Evolutionary conservation across 2,797 vertebrate species (phyloP).

Genomic region (Euphonia xanthogaster): DNA sequence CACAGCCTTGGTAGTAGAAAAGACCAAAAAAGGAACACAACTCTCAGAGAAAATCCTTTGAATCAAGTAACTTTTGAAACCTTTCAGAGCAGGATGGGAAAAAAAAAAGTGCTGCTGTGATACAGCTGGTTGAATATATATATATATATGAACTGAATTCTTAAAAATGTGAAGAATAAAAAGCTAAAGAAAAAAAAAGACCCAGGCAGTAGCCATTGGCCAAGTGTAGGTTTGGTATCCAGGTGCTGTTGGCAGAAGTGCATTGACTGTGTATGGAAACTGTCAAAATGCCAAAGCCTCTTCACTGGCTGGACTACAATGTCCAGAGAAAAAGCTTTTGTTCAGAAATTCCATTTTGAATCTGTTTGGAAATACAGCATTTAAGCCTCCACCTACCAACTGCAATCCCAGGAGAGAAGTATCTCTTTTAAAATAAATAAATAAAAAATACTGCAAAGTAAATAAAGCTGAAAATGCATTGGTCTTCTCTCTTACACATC

Average conservation of each 20-base stretch:
- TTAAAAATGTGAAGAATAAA: background rate
- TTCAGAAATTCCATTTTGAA: background rate
- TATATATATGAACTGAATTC: background rate
- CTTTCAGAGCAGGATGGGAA: background rate
- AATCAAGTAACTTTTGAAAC: constrained; percentile 5
- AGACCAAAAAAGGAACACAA: background rate
- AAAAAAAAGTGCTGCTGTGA: background rate
- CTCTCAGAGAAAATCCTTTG: background rate
- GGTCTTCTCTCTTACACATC: background rate
- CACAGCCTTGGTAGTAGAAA: background rate
- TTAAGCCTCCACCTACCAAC: background rate
- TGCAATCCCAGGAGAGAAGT: background rate
- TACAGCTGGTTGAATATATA: background rate
- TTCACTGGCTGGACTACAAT: background rate
- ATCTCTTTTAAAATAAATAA: background rate
- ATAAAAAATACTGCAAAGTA: background rate
- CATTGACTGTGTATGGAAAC: background rate
- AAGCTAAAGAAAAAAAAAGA: background rate
- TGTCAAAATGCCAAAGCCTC: background rate
- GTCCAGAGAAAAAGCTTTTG: background rate
- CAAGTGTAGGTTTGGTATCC: background rate
- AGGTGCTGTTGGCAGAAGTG: background rate
- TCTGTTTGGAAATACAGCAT: background rate
- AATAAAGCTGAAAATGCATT: background rate
- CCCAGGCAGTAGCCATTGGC: background rate